A percentile compares a stretch with the other conserved stretches of the same genome.
phyloP scores from a whole-genome alignment of 2,888 invertebrate species.

The Pammene fasciana region DNA sequence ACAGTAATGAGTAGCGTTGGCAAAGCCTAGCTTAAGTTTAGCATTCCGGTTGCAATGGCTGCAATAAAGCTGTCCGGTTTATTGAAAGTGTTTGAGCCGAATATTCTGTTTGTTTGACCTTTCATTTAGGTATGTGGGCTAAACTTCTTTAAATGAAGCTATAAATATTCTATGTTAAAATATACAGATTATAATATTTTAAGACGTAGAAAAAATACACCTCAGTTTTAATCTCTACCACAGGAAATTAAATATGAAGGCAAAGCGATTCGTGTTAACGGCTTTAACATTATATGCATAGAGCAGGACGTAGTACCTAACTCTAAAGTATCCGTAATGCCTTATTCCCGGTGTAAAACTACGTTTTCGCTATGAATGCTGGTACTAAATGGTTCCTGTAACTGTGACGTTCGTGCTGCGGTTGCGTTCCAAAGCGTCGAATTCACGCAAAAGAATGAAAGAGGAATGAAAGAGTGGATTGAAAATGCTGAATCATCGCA shows the following conservation, averaged over 20 bases:
- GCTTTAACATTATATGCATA: slow-evolving; percentile 9
- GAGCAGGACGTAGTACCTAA: slow-evolving; percentile 14
- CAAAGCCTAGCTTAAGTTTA: neutral
- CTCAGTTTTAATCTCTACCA: slow-evolving; percentile 8
- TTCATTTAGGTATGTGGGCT: neutral
- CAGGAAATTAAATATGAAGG: slow-evolving; percentile 26
- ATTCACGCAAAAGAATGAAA: slow-evolving; percentile 71
- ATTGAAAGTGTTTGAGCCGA: neutral
- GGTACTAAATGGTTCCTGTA: slow-evolving; percentile 50
- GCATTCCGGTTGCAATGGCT: neutral
- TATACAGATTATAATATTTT: neutral
- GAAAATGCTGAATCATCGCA: slow-evolving; percentile 80
- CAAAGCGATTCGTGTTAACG: slow-evolving; percentile 14
- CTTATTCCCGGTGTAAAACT: slow-evolving; percentile 21
- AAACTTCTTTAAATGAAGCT: neutral
- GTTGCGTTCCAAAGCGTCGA: slow-evolving; percentile 65
- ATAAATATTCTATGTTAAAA: neutral
- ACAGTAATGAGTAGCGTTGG: neutral
- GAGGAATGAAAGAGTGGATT: slow-evolving; percentile 78
- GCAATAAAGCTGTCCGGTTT: slow-evolving; percentile 1
- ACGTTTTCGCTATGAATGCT: slow-evolving; percentile 35
- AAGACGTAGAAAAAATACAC: neutral
- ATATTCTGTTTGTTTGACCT: neutral
- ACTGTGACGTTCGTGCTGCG: slow-evolving; percentile 61
- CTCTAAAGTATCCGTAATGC: neutral